Evolutionary conservation across 1,140 invertebrate species (phyloP).

Genomic region (Bombyx mori): ASM3026992v2 NC_085110.1:9670501-9671000

Average conservation of each 20-base stretch:
- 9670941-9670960: conserved; percentile 46
- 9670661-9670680: conserved; percentile 31
- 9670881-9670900: conserved; percentile 32
- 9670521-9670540: neutral
- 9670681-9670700: conserved; percentile 26
- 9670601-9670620: conserved; percentile 17
- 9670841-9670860: conserved; percentile 23
- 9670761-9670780: conserved; percentile 38
- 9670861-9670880: conserved; percentile 40
- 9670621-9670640: conserved; percentile 44
- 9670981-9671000: neutral
- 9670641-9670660: conserved; percentile 48
- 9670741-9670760: conserved; percentile 45
- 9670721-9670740: conserved; percentile 29
- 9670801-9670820: conserved; percentile 42
- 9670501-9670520: too few relatives aligned
- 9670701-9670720: conserved; percentile 22
- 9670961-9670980: conserved; percentile 17
- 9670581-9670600: conserved; percentile 29
- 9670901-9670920: conserved; percentile 30
- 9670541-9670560: conserved; percentile 49
- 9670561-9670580: conserved; percentile 25
- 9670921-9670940: conserved; percentile 43
- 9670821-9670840: conserved; percentile 59
- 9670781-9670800: conserved; percentile 40